A percentile compares a stretch with the other conserved stretches of the same genome.
phyloP scores from a whole-genome alignment of 2,888 invertebrate genomes.

The Hoplodrina ambigua region DNA sequence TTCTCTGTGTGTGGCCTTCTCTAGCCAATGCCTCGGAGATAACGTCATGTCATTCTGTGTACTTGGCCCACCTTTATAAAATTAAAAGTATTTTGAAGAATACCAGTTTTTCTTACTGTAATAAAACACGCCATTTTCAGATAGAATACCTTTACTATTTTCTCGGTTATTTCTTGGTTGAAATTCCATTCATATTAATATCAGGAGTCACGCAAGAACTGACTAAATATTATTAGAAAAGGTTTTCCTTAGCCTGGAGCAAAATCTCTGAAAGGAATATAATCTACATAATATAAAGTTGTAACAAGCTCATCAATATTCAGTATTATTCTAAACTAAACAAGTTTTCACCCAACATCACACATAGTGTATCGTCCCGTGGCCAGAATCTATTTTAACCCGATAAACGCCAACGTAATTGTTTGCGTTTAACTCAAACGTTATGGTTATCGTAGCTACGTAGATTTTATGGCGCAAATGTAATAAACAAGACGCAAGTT shows the following conservation, averaged over 20 bases:
- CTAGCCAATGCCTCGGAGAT: no score
- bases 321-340: conserved; percentile 30
- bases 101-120: no score
- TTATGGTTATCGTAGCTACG: conserved; percentile 55
- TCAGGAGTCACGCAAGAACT: neutral
- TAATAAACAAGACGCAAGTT: conserved; percentile 53
- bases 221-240: neutral
- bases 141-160: no score
- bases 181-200: neutral
- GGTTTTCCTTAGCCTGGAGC: neutral
- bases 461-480: conserved; percentile 57
- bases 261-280: neutral
- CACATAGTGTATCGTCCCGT: conserved; percentile 24
- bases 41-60: no score
- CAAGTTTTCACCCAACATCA: conserved; percentile 39
- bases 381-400: conserved; percentile 49
- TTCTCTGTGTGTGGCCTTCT: no score
- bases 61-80: no score
- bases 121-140: no score
- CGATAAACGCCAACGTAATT: conserved; percentile 59
- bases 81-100: no score
- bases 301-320: conserved; percentile 35
- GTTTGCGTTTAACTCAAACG: conserved; percentile 59
- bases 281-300: neutral
- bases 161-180: neutral